Conservation (phyloP, 2,113 vertebrate genomes). For the Paraplagusia blochii region DNA sequence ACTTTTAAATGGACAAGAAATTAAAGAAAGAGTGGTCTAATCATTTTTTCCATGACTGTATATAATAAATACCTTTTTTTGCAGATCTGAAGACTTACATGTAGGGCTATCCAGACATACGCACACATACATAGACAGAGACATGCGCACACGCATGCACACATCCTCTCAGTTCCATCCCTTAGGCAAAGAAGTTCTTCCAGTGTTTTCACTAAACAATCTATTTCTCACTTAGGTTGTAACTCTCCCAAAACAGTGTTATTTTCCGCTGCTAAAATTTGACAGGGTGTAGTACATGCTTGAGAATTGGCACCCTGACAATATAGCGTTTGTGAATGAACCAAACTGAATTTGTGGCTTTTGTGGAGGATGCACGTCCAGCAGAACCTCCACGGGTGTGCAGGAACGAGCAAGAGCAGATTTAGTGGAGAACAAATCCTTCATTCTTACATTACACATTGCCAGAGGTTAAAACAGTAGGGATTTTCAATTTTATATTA, state of each 20-base stretch:
- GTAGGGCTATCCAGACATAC: too few relatives aligned
- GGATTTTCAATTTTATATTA: neutral
- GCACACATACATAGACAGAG: neutral
- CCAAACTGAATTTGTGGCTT: constrained; percentile 1
- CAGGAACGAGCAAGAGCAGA: neutral
- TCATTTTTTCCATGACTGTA: too few relatives aligned
- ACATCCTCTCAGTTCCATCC: constrained; percentile 57
- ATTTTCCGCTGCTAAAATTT: constrained; percentile 39
- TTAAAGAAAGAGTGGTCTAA: too few relatives aligned
- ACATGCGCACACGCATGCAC: constrained; percentile 30
- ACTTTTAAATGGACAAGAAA: too few relatives aligned
- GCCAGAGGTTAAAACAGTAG: neutral
- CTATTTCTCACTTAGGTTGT: constrained; percentile 54
- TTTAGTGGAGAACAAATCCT: neutral
- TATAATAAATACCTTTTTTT: too few relatives aligned
- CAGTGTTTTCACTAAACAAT: constrained; percentile 65
- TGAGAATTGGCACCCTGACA: constrained; percentile 38
- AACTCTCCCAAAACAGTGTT: constrained; percentile 42
- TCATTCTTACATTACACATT: neutral
- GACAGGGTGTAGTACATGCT: constrained; percentile 54
- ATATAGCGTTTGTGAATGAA: constrained; percentile 13
- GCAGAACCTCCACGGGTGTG: neutral
- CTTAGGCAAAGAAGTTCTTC: constrained; percentile 55
- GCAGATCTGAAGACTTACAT: too few relatives aligned
- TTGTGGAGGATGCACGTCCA: neutral